Evolutionary conservation across 1,140 invertebrate genomes (phyloP), one percentile per base, ranked within the genome.

Genomic region (Nylanderia fulva): DNA sequence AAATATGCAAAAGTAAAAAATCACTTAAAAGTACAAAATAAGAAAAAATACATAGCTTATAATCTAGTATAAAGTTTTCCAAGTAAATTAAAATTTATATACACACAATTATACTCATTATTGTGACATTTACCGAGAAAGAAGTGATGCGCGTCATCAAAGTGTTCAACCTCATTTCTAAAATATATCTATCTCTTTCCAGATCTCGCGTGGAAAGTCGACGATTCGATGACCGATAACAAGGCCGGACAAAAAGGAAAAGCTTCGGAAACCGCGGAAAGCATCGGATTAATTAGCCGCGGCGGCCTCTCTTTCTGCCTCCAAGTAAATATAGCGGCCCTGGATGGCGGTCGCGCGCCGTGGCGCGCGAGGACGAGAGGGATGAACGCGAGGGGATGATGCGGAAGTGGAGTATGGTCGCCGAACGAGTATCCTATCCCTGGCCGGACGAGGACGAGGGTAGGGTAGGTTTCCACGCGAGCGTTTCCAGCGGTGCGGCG

Each of bases 381-480:
- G 45, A 13, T 56, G 24, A 24, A 42, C 2, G 33, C 60, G 27
- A n/a, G n/a, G 63, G 39, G 45, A 13, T 56, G 24, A 24, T 6
- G 33, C 60, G 27, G 45, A 21, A 9, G 15, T 3, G 42, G 7
- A 39, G 39, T 69, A 58, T 29, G 52, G 77, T 82, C 77, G 77
- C 1, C 52, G 52, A 60, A 42, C 36, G n/a, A n/a, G 61, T 24
- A 42, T 56, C 36, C 63, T 56, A 77, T 36, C 69, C 69, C 33
- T 39, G 63, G 54, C 64, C 27, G 33, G 24, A 33, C 58, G 85
- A 68, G 76, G 61, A n/a, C n/a, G n/a, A n/a, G n/a, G n/a, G n/a
- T n/a, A n/a, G 66, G 85, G 85, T 87, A 86, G 79, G 80, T 91
- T 85, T 79, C 27, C 72, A 5, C 83, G 80, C 84, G 45, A 82